Percentiles rank a stretch among this genome's conserved stretches.
phyloP scores from a whole-genome alignment of 2,113 vertebrate species.

The Procavia capensis region DNA sequence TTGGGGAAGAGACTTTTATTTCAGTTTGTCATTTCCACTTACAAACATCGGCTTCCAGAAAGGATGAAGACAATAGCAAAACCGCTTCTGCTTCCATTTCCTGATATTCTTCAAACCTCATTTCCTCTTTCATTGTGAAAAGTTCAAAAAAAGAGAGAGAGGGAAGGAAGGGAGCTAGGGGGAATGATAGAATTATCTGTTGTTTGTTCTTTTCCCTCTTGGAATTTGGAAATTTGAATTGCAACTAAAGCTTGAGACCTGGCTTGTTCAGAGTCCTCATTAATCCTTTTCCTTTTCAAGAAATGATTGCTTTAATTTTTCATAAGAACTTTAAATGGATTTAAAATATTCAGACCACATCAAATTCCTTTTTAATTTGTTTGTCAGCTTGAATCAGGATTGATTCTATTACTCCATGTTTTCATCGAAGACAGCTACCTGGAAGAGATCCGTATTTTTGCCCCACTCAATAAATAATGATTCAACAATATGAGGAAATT shows the following conservation, averaged over 20 bases:
- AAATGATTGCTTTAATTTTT: slow-evolving; percentile 32
- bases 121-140: neutral
- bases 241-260: neutral
- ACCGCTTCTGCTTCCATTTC: neutral
- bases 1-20: neutral
- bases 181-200: neutral
- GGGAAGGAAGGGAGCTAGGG: too few relatives aligned
- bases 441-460: too few relatives aligned
- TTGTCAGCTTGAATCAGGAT: neutral
- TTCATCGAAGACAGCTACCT: neutral
- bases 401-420: neutral
- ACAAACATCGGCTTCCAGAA: neutral
- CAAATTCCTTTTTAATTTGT: slow-evolving; percentile 13
- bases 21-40: neutral
- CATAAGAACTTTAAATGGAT: neutral
- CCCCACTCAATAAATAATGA: too few relatives aligned
- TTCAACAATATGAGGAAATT: too few relatives aligned
- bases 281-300: slow-evolving; percentile 50
- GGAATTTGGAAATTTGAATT: neutral
- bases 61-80: neutral
- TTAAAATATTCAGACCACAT: slow-evolving; percentile 23
- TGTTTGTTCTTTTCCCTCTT: neutral
- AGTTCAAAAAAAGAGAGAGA: neutral
- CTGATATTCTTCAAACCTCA: neutral
- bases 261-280: slow-evolving; percentile 10